Conservation (phyloP, 2,113 vertebrate species). For the Neomonachus schauinslandi region DNA sequence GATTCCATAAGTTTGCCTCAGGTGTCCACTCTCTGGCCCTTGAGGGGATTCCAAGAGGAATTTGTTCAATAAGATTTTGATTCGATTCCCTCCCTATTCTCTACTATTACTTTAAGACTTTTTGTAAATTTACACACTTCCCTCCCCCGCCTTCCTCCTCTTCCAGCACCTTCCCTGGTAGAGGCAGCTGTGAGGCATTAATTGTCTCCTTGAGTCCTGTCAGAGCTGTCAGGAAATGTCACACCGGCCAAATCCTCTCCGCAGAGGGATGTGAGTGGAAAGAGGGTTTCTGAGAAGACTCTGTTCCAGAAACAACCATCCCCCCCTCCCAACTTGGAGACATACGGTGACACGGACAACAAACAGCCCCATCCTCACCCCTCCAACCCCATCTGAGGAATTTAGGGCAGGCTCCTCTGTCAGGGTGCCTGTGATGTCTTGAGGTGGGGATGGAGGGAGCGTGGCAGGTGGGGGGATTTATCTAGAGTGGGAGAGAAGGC, state of each 20-base stretch:
- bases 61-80: not conserved
- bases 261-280: not conserved
- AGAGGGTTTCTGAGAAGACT: not conserved
- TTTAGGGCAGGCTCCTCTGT: not conserved
- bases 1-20: not conserved
- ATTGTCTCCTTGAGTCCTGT: conserved; percentile 38
- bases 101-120: not conserved
- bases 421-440: not conserved
- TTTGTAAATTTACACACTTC: not conserved
- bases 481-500: not conserved
- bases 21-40: not conserved
- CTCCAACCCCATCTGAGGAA: not conserved
- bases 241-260: not conserved
- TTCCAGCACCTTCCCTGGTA: not conserved
- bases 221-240: not conserved
- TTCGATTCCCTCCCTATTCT: not conserved
- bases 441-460: not conserved
- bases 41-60: not conserved
- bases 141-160: not conserved
- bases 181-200: not conserved
- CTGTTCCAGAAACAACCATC: not conserved
- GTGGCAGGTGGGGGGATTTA: not conserved
- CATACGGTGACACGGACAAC: not conserved
- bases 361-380: no score
- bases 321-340: not conserved